Evolutionary conservation across 1,140 invertebrate species (phyloP), one percentile per base, ranked within the genome.

Genomic region (Calephelis virginiensis): DNA sequence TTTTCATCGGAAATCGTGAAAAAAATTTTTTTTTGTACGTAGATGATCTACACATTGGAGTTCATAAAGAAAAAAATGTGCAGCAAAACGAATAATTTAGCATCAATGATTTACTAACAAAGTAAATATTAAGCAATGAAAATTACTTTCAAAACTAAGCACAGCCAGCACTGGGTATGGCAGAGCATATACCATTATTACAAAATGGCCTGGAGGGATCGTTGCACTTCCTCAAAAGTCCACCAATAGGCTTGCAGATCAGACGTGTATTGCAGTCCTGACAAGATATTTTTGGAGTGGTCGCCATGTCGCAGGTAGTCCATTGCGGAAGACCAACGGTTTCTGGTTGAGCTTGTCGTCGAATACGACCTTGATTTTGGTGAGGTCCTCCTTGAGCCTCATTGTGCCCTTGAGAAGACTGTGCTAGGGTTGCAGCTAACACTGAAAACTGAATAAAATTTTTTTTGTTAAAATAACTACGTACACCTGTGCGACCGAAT

Each of bases 221-320:
- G 46, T 49, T 40, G 61, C 85, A 87, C 8, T 62, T 6, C 6
- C 71, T 71, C 8, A 85, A 13, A 17, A 83, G 61, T 9, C 82
- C 82, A 46, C 80, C 81, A 53, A 81, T 53, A 4, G 77, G 75
- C 38, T 81, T 80, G 64, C 85, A 87, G 13, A 85, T 77, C 6
- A 85, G 40, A n/a, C 82, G 75, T 10, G 79, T 87, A 37, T 73
- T 76, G 61, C 85, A 87, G 61, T 87, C 78, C 10, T 79, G 66
- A 46, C 85, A 87, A 6, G 76, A 77, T 12, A 81, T 65, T 46
- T 64, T 75, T 1, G 77, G 71, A 11, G 45, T 66, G 0, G 67
- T 59, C 17, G 68, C 64, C 5, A 71, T 53, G 59, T 86, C 75
- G 40, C 85, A 85, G 12, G 77, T 61, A 0, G 76, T 79, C 75